Base-by-base conservation (phyloP, 1,140 invertebrate genomes). In the Papilio aristodemus region DNA sequence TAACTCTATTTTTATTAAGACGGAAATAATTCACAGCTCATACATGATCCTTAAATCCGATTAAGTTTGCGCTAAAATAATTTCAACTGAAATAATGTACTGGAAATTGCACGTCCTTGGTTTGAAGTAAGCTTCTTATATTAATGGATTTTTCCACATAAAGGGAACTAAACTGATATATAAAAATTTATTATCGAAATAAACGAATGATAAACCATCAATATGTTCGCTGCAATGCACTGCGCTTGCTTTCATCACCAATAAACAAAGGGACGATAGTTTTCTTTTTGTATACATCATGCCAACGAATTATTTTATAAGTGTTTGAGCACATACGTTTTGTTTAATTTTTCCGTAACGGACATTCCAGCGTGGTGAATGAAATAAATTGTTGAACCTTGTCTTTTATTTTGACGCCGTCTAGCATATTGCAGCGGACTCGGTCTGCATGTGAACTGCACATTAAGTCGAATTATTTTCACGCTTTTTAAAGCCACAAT, bases 361-460 rank as follows among this genome's bases (percentile, higher is more conserved):
- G 19, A 54, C 46, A 19, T 54, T 19, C 11, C 14, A 14, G 9
- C 5, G 46, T 54, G 17, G 46, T 10, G 17, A n/a, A n/a, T n/a
- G 19, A 25, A 54, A 22, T 22, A 54, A 54, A 54, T 54, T 17
- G 22, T 54, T 4, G 22, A 11, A 3, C 19, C 0, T 54, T 19
- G 46, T 54, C 9, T 17, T 19, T 46, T n/a, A 32, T 54, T 54
- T 10, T 22, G 22, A 54, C 22, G 22, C n/a, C n/a, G 10, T 54
- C 19, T 54, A 17, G 46, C 19, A 19, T 54, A 54, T 19, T 54
- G 46, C 46, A 22, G 46, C 1, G 17, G 6, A 39, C 10, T 13
- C 46, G 17, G 10, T 54, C 46, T 25, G 46, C 46, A 54, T 54
- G 46, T 13, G 46, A 54, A 54, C 19, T 54, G 9, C 46, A 11